A percentile compares a stretch with the other conserved stretches of the same genome.
Conservation (phyloP, 1,140 invertebrate species). For the Leptinotarsa undecemlineata region DNA sequence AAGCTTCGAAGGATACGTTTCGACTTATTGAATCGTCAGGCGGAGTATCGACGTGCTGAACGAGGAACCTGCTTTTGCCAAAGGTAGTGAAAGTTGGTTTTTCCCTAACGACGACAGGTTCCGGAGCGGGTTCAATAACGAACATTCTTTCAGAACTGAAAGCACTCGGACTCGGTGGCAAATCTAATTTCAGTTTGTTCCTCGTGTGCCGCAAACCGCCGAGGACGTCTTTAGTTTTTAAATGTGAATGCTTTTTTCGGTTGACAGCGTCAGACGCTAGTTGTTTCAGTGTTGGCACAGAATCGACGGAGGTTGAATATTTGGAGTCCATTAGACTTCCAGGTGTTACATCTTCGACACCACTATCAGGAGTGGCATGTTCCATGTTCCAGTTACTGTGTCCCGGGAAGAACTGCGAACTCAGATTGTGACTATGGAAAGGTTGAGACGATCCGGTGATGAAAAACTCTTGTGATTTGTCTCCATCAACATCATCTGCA, state of each 20-base stretch:
- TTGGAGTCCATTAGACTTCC: conserved; percentile 54
- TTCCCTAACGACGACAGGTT: conserved; percentile 45
- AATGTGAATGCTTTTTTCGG: conserved; percentile 32
- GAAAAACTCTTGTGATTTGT: conserved; percentile 58
- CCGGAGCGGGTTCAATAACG: conserved; percentile 40
- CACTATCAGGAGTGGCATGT: conserved; percentile 62
- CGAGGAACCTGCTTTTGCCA: conserved; percentile 53
- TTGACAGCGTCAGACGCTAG: conserved; percentile 46
- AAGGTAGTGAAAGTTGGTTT: conserved; percentile 54
- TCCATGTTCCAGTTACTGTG: conserved; percentile 44
- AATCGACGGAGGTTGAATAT: conserved; percentile 25
- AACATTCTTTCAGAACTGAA: conserved; percentile 49
- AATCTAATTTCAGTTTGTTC: conserved; percentile 71
- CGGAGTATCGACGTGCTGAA: conserved; percentile 54
- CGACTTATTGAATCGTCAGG: conserved; percentile 36
- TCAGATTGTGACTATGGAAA: conserved; percentile 65
- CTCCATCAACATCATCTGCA: not conserved
- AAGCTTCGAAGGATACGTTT: conserved; percentile 54
- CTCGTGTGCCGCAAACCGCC: conserved; percentile 76
- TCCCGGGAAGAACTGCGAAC: conserved; percentile 75
- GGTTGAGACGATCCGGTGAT: conserved; percentile 71
- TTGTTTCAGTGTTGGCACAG: conserved; percentile 43
- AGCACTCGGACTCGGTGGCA: conserved; percentile 61
- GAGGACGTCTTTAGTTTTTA: conserved; percentile 48
- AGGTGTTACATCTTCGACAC: conserved; percentile 62